Conservation (phyloP, 2,888 invertebrate genomes). For the Lithosia quadra region DNA sequence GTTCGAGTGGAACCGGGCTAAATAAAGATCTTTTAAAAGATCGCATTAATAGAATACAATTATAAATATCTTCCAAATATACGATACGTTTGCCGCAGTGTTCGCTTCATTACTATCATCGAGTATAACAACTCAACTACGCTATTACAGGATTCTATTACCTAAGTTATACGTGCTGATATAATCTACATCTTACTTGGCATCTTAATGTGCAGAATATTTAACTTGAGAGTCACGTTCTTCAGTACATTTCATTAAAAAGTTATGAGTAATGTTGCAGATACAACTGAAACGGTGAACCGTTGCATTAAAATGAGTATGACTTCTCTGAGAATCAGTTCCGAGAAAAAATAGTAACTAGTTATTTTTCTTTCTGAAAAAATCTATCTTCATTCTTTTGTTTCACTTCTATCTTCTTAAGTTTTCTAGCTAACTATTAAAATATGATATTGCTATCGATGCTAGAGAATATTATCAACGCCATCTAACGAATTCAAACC, state of each 20-base stretch:
- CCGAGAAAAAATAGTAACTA: not conserved
- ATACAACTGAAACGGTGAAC: not conserved
- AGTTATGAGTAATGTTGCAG: conserved; percentile 15
- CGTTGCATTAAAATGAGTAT: not conserved
- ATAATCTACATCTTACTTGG: conserved; percentile 49
- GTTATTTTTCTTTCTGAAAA: no score
- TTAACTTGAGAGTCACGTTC: conserved; percentile 51
- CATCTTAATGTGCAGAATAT: conserved; percentile 52
- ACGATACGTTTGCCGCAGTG: conserved; percentile 28
- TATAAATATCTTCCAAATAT: not conserved
- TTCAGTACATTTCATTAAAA: conserved; percentile 38
- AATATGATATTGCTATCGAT: not conserved
- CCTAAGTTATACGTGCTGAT: conserved; percentile 48
- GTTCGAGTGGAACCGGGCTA: no score
- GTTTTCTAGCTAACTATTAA: not conserved
- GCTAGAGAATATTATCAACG: no score
- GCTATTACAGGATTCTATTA: conserved; percentile 35
- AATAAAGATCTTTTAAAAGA: no score
- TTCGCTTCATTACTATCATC: conserved; percentile 41
- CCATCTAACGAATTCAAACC: no score
- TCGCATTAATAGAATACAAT: not conserved
- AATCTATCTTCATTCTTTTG: no score
- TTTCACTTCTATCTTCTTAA: no score
- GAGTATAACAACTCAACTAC: conserved; percentile 6
- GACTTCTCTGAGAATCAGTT: not conserved